A percentile compares a stretch with the other conserved stretches of the same genome.
phyloP scores from a whole-genome alignment of 2,888 invertebrate genomes.

The Ormia ochracea region DNA sequence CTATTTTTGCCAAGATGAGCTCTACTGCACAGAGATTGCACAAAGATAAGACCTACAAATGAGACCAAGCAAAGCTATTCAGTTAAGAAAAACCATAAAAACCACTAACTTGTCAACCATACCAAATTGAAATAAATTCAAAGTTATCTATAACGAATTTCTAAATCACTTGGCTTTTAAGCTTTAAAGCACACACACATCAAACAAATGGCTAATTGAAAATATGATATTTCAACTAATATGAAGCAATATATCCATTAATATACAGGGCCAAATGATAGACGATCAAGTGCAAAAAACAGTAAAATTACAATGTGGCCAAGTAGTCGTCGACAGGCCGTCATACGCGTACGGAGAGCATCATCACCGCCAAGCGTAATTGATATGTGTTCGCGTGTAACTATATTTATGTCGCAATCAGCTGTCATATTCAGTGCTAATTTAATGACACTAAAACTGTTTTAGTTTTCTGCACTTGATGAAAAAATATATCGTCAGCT shows the following conservation, averaged over 20 bases:
- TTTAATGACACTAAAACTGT: slow-evolving; percentile 10
- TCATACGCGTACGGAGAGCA: neutral
- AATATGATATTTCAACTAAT: slow-evolving; percentile 33
- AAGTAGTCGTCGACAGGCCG: neutral
- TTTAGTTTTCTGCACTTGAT: neutral
- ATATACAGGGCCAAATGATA: slow-evolving; percentile 13
- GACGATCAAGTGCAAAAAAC: slow-evolving; percentile 5
- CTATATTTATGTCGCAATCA: slow-evolving; percentile 33
- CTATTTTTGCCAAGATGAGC: too few species aligned
- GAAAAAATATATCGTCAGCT: too few species aligned
- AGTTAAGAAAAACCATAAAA: slow-evolving; percentile 16
- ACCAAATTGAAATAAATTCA: slow-evolving; percentile 4
- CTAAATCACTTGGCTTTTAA: slow-evolving; percentile 24
- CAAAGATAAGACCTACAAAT: slow-evolving; percentile 20
- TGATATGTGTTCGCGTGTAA: too few species aligned
- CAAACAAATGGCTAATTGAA: slow-evolving; percentile 9
- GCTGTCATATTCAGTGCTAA: slow-evolving; percentile 41
- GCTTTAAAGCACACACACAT: neutral
- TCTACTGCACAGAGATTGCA: slow-evolving; percentile 26
- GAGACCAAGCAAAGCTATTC: neutral
- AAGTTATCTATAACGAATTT: slow-evolving; percentile 31
- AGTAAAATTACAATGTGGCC: slow-evolving; percentile 13
- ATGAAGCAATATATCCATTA: slow-evolving; percentile 29
- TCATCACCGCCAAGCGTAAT: neutral
- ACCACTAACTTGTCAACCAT: slow-evolving; percentile 39